Conservation (phyloP, 2,888 invertebrate genomes). For the Luffia ferchaultella region DNA sequence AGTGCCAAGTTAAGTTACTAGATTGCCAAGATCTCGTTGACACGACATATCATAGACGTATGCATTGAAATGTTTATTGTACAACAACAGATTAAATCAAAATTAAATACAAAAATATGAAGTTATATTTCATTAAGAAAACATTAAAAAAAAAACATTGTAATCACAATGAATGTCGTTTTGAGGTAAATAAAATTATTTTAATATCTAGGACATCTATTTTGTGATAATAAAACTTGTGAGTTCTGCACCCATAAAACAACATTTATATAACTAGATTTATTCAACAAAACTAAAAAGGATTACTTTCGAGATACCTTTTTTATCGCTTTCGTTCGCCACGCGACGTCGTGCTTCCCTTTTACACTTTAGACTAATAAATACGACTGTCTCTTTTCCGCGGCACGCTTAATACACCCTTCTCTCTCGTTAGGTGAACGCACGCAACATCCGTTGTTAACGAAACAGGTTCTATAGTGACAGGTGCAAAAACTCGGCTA, state of each 20-base stretch:
- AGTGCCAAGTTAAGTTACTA: too few species aligned
- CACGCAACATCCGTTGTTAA: slow-evolving; percentile 39
- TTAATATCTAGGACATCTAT: too few species aligned
- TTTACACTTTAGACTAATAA: slow-evolving; percentile 7
- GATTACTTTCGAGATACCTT: slow-evolving; percentile 13
- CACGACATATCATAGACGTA: too few species aligned
- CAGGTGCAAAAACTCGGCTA: slow-evolving; percentile 45
- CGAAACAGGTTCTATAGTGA: slow-evolving; percentile 34
- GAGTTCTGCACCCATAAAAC: background rate
- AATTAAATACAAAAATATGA: too few species aligned
- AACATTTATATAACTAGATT: background rate
- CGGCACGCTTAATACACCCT: slow-evolving; percentile 27
- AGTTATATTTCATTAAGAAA: too few species aligned
- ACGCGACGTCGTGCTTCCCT: slow-evolving; percentile 33
- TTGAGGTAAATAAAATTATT: too few species aligned
- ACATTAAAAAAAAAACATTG: too few species aligned
- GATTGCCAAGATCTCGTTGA: too few species aligned
- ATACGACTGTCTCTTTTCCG: slow-evolving; percentile 16
- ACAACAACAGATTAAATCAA: too few species aligned
- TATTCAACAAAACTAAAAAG: slow-evolving; percentile 16
- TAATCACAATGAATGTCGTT: too few species aligned
- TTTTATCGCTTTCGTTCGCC: slow-evolving; percentile 30
- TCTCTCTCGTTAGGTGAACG: slow-evolving; percentile 40
- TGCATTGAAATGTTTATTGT: too few species aligned
- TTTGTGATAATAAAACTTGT: background rate